Evolutionary conservation across 2,888 invertebrate species (phyloP), one percentile per base, ranked within the genome.

Genomic region (Coleophora flavipennella): DNA sequence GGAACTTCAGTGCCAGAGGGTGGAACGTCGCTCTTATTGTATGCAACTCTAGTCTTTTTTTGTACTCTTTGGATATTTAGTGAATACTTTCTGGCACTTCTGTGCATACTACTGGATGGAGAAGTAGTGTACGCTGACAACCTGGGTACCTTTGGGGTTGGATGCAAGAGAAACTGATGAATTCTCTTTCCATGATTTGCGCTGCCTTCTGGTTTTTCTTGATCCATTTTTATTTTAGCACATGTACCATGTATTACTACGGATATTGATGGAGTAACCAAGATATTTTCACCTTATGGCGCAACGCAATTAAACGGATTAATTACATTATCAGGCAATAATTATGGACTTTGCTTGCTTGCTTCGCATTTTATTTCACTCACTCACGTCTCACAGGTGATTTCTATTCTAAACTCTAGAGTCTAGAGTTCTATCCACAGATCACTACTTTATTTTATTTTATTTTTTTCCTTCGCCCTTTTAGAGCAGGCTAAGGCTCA

Each of bases 1-100:
- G 84, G 80, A 3, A 88, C 88, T 13, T 70, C 69, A 8, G 87
- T 86, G 0, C 88, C 88, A 44, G 77, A 61, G 8, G 73, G 53
- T 25, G 87, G 88, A 1, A 87, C 69, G 59, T 78, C 73, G 49
- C 59, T 69, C 35, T 59, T 69, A 37, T 71, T 66, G 43, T 75
- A 80, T 13, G 64, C 50, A 35, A 71, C 44, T 53, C 67, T 74
- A 11, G 55, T 40, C 45, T 67, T 73, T 47, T 65, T 74, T 11
- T 67, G 52, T 14, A 9, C 11, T 29, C 10, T 29, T 4, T 4
- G 3, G 11, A 63, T 61, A 46, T 27, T 14, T 1, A 28, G n/a
- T 3, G 8, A 11, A 41, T 60, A 51, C 53, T 73, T 76, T 49
- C 71, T 77, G 1, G 70, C 65, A 51, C 61, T 65, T 46, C 73